Evolutionary conservation across 2,888 invertebrate genomes (phyloP).

Genomic region (Operophtera brumata): DNA sequence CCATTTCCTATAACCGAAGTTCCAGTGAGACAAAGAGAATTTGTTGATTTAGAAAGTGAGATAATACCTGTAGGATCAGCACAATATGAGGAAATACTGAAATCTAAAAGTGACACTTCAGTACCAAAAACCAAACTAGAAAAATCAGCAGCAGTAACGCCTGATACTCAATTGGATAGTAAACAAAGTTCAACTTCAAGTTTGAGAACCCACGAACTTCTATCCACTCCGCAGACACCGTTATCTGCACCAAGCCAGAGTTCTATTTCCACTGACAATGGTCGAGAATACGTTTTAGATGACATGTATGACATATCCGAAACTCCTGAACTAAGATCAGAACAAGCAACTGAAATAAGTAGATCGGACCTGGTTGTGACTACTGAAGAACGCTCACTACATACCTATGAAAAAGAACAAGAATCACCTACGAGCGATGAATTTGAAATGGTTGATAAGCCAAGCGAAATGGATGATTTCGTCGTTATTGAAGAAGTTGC

Average conservation of each 20-base stretch:
- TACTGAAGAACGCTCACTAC: slow-evolving; percentile 80
- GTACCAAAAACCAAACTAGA: slow-evolving; percentile 75
- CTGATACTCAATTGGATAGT: slow-evolving; percentile 68
- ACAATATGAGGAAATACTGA: slow-evolving; percentile 75
- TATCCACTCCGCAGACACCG: slow-evolving; percentile 82
- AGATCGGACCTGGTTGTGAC: slow-evolving; percentile 82
- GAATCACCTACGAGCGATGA: slow-evolving; percentile 92
- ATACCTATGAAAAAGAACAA: slow-evolving; percentile 78
- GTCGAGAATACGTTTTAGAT: slow-evolving; percentile 82
- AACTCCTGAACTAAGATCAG: slow-evolving; percentile 80
- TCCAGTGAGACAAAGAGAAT: slow-evolving; percentile 74
- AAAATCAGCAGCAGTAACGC: slow-evolving; percentile 65
- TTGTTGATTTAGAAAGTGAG: slow-evolving; percentile 72
- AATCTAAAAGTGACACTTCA: slow-evolving; percentile 75
- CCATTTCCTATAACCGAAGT: slow-evolving; percentile 73
- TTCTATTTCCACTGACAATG: slow-evolving; percentile 84
- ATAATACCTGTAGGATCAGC: slow-evolving; percentile 68
- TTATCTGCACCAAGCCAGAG: slow-evolving; percentile 83
- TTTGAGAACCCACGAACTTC: slow-evolving; percentile 76
- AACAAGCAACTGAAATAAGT: slow-evolving; percentile 67
- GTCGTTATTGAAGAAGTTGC: slow-evolving; percentile 94
- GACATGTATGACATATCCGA: slow-evolving; percentile 81
- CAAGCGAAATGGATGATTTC: slow-evolving; percentile 92
- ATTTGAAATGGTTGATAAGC: slow-evolving; percentile 93
- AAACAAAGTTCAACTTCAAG: slow-evolving; percentile 82